Evolutionary conservation across 1,140 invertebrate genomes (phyloP).

Genomic region (Uloborus diversus): DNA sequence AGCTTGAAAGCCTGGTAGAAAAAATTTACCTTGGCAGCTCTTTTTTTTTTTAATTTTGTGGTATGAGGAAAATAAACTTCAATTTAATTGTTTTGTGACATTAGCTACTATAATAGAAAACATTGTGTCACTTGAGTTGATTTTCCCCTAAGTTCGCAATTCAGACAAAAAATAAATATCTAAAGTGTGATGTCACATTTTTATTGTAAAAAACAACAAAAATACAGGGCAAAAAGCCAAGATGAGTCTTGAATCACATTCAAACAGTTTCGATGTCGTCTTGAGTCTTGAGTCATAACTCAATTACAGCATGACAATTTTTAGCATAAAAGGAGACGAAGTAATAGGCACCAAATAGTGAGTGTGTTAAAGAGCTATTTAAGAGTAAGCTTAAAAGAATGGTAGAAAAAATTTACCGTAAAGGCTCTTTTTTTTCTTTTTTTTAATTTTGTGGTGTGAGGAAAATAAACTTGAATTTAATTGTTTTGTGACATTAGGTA

Average conservation of each 20-base stretch:
- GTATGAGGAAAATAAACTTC: background rate
- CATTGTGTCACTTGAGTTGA: too few relatives aligned
- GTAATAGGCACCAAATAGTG: constrained; percentile 6
- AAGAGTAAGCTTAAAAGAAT: background rate
- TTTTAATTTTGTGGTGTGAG: too few relatives aligned
- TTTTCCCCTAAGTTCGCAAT: too few relatives aligned
- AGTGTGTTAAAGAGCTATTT: constrained; percentile 31
- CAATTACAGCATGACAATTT: constrained; percentile 39
- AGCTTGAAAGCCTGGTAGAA: constrained; percentile 8
- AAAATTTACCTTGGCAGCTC: background rate
- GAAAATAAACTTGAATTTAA: background rate
- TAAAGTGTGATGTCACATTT: too few relatives aligned
- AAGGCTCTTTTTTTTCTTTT: too few relatives aligned
- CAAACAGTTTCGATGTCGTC: too few relatives aligned
- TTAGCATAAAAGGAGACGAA: constrained; percentile 3
- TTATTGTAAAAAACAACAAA: too few relatives aligned
- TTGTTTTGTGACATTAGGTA: background rate
- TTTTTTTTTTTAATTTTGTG: too few relatives aligned
- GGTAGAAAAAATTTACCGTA: background rate
- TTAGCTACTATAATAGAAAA: background rate
- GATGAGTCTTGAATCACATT: too few relatives aligned
- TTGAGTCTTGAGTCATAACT: too few relatives aligned
- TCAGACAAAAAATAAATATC: too few relatives aligned
- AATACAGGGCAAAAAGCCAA: too few relatives aligned
- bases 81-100: background rate